Evolutionary conservation across 1,140 invertebrate genomes (phyloP).

Genomic region (Eurytemora carolleeae): DNA sequence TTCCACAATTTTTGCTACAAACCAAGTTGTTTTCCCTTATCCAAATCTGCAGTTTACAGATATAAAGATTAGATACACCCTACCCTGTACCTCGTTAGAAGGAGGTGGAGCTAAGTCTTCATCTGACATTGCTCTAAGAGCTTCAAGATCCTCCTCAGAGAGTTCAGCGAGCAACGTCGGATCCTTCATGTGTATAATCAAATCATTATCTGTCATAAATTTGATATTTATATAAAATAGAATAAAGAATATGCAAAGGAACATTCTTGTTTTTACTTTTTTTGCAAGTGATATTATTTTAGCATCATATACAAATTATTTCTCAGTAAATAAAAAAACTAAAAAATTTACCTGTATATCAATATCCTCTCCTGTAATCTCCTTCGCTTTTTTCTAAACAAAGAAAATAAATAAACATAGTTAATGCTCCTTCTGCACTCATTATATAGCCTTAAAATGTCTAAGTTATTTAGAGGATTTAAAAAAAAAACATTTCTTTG

Average conservation of each 20-base stretch:
- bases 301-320: neutral
- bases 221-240: neutral
- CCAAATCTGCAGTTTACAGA: too few relatives aligned
- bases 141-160: neutral
- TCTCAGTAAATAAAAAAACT: conserved; percentile 3
- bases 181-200: neutral
- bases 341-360: neutral
- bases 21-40: too few relatives aligned
- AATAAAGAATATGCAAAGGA: neutral
- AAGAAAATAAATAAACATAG: too few relatives aligned
- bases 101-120: conserved; percentile 8
- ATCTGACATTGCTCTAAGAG: neutral
- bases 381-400: conserved; percentile 2
- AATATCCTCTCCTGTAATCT: conserved; percentile 5
- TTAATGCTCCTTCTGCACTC: too few relatives aligned
- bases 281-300: conserved; percentile 1
- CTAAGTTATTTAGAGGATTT: neutral
- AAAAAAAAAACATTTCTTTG: neutral
- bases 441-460: neutral
- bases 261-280: conserved; percentile 2
- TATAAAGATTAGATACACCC: too few relatives aligned
- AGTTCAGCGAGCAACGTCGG: neutral
- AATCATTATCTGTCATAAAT: neutral
- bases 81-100: neutral
- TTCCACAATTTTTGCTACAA: too few relatives aligned